phyloP scores from a whole-genome alignment of 2,113 vertebrate genomes.

The Cottus gobio region DNA sequence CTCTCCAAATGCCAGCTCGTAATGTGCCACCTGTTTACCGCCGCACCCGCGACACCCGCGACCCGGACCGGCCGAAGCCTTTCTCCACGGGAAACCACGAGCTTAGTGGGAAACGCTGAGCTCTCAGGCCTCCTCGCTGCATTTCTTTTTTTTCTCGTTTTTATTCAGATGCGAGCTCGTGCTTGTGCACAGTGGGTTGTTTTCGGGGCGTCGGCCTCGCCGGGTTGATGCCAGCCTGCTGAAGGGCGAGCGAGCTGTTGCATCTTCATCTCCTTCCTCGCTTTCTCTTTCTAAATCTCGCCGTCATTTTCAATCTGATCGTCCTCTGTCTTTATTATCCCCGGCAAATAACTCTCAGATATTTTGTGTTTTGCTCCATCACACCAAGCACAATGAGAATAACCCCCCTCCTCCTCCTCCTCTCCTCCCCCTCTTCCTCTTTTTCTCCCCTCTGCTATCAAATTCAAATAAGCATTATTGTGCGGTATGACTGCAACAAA shows the following conservation, averaged over 20 bases:
- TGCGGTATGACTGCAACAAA: background rate
- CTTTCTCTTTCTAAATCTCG: slow-evolving; percentile 1
- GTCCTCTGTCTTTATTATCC: slow-evolving; percentile 25
- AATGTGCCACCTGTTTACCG: slow-evolving; percentile 63
- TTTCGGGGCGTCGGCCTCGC: slow-evolving; percentile 18
- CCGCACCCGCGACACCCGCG: slow-evolving; percentile 33
- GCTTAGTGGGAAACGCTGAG: slow-evolving; percentile 22
- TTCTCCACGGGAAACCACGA: slow-evolving; percentile 42
- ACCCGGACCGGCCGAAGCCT: slow-evolving; percentile 29
- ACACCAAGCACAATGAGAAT: slow-evolving; percentile 6
- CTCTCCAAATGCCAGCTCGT: slow-evolving; percentile 50
- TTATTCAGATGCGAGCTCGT: slow-evolving; percentile 4
- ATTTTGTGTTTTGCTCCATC: slow-evolving; percentile 15
- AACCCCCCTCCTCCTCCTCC: background rate
- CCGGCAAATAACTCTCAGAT: background rate
- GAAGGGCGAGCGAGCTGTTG: background rate
- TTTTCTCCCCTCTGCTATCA: background rate
- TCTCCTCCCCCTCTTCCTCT: too few species aligned
- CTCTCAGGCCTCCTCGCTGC: slow-evolving; percentile 14
- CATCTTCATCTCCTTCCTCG: slow-evolving; percentile 15
- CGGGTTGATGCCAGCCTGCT: slow-evolving; percentile 32
- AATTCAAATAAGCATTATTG: background rate
- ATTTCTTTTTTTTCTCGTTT: background rate
- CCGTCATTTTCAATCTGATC: slow-evolving; percentile 14
- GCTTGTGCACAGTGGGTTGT: slow-evolving; percentile 23